Base-by-base conservation (phyloP, 1,140 invertebrate species). In the Lordiphosa mommai region DNA sequence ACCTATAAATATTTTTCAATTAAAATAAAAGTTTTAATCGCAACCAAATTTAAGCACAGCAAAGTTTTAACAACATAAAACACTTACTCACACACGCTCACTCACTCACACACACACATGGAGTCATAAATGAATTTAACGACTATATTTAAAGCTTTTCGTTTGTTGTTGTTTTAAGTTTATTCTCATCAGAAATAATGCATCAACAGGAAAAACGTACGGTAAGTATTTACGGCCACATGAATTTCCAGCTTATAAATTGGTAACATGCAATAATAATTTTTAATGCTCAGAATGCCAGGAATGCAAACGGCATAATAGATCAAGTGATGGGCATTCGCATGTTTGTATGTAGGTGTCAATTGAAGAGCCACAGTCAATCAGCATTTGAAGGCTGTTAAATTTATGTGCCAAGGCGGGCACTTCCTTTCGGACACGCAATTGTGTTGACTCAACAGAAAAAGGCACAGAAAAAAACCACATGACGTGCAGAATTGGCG, bases 401-500 rank as follows among this genome's bases (percentile, higher is more conserved):
- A 57, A 58, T 71, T 57, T 57, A 67, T 65, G 64, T 53, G 49
- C 30, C 14, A 29, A 16, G 33, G 40, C 47, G 38, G 30, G 30
- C n/a, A 53, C 37, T 58, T 40, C 16, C 48, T 68, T 38, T 47
- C n/a, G 61, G 48, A 34, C 57, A 84, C 63, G 77, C 72, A 72
- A 69, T 84, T 84, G 49, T 69, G 77, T 66, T 72, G 77, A 84
- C 46, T 85, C 77, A 84, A 76, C 77, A 77, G 37, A 14, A 53
- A 33, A 57, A 46, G 27, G 5, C 20, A 16, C 8, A 14, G 32
- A 33, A 57, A 49, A 49, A 71, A 41, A 14, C 34, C 16, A 38
- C 66, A 59, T 84, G 77, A 84, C 77, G 77, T 77, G 77, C 77
- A 53, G 67, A 82, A 82, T 76, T 72, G 72, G 56, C 55, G 52